phyloP scores from a whole-genome alignment of 2,888 invertebrate species.

The Sussaba pulchella region DNA sequence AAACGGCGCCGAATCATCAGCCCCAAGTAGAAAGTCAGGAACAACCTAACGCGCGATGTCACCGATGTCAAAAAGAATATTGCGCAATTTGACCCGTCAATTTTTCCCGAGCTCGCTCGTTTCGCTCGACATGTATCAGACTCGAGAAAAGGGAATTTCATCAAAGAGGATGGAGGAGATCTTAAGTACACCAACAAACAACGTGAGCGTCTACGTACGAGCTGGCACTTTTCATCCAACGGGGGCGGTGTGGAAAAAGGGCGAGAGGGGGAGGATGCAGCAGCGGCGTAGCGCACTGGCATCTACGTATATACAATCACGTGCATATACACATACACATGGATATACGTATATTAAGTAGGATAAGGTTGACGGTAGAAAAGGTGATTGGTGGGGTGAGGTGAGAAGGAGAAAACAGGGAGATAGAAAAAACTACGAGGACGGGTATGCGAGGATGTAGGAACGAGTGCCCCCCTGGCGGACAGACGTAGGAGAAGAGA shows the following conservation, averaged over 20 bases:
- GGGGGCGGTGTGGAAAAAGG: background rate
- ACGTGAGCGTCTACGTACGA: background rate
- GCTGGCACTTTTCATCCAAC: background rate
- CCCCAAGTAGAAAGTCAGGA: too few relatives aligned
- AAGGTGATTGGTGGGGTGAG: conserved; percentile 26
- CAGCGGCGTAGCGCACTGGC: conserved; percentile 12
- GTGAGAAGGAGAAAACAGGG: conserved; percentile 41
- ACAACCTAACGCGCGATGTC: too few relatives aligned
- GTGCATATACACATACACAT: too few relatives aligned
- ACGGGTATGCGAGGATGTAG: conserved; percentile 5
- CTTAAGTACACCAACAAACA: conserved; percentile 13
- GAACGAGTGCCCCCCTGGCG: conserved; percentile 17
- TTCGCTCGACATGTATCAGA: conserved; percentile 31
- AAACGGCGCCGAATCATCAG: too few relatives aligned
- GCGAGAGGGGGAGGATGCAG: conserved; percentile 10
- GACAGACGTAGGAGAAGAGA: conserved; percentile 39
- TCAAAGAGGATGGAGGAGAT: conserved; percentile 16
- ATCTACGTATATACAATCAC: too few relatives aligned
- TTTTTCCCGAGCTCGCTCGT: too few relatives aligned
- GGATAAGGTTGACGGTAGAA: conserved; percentile 25
- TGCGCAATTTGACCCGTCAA: too few relatives aligned
- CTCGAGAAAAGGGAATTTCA: conserved; percentile 18
- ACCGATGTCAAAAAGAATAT: too few relatives aligned
- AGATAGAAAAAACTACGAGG: conserved; percentile 34
- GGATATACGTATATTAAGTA: conserved; percentile 5